A percentile compares a stretch with the other conserved stretches of the same genome.
phyloP scores from a whole-genome alignment of 2,113 vertebrate genomes.

The Syngnathus typhle region DNA sequence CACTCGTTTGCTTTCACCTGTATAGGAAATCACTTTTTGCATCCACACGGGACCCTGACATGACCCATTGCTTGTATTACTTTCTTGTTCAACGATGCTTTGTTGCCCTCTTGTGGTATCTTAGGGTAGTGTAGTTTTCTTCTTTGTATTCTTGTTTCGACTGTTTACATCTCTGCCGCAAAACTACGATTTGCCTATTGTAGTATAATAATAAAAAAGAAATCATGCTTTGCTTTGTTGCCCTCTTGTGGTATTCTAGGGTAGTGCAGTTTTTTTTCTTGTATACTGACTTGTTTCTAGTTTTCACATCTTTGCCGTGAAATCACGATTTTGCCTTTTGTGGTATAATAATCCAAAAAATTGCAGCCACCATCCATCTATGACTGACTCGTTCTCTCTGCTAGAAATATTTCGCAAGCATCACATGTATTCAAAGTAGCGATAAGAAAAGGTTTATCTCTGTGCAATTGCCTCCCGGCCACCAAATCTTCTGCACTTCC shows the following conservation, averaged over 20 bases:
- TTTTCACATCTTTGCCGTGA: background rate
- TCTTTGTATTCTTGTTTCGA: background rate
- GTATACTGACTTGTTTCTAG: background rate
- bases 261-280: background rate
- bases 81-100: background rate
- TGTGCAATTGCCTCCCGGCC: conserved; percentile 45
- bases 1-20: conserved; percentile 34
- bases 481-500: conserved; percentile 29
- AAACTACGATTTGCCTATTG: background rate
- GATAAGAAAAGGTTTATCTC: conserved; percentile 29
- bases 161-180: background rate
- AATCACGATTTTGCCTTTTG: background rate
- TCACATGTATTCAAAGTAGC: conserved; percentile 28
- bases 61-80: background rate
- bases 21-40: background rate
- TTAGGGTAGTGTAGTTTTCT: background rate
- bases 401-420: conserved; percentile 6
- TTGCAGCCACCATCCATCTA: background rate
- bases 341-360: conserved; percentile 22
- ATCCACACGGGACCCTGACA: background rate
- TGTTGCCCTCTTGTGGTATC: background rate
- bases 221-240: background rate
- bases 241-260: background rate
- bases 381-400: background rate
- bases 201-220: conserved; percentile 16